Conservation (phyloP, 2,888 invertebrate genomes). For the Crocallis elinguaria region DNA sequence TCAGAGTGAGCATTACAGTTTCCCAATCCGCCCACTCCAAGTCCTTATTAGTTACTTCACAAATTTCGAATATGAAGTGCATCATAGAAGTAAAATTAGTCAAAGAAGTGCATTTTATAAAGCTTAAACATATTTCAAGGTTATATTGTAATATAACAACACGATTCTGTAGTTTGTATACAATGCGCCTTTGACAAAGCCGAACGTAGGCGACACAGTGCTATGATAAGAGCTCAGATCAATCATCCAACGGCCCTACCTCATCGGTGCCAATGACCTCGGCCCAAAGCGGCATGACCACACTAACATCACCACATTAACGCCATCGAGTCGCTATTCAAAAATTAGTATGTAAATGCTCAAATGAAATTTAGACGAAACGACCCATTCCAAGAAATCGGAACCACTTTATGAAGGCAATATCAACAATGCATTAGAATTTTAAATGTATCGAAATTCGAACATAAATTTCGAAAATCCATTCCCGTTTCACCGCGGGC, state of each 20-base stretch:
- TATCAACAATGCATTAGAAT: constrained; percentile 57
- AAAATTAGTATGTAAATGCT: constrained; percentile 59
- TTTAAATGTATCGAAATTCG: constrained; percentile 57
- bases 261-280: constrained; percentile 78
- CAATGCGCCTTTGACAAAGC: constrained; percentile 81
- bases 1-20: no score
- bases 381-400: constrained; percentile 41
- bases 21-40: no score
- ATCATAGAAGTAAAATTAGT: no score
- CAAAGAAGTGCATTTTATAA: background rate
- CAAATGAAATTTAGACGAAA: constrained; percentile 40
- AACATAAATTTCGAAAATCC: constrained; percentile 74
- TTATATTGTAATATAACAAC: constrained; percentile 65
- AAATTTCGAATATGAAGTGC: no score
- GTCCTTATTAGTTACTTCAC: no score
- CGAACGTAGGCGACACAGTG: constrained; percentile 80
- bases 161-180: constrained; percentile 64
- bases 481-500: constrained; percentile 72
- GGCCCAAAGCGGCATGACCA: constrained; percentile 67
- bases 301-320: constrained; percentile 68
- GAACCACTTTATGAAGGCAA: constrained; percentile 43
- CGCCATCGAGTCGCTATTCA: constrained; percentile 56
- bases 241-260: constrained; percentile 80
- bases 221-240: constrained; percentile 80
- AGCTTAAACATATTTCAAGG: constrained; percentile 25